Percentiles rank a stretch among this genome's conserved stretches.
Conservation (phyloP, 2,113 vertebrate species). For the Petaurus breviceps region DNA sequence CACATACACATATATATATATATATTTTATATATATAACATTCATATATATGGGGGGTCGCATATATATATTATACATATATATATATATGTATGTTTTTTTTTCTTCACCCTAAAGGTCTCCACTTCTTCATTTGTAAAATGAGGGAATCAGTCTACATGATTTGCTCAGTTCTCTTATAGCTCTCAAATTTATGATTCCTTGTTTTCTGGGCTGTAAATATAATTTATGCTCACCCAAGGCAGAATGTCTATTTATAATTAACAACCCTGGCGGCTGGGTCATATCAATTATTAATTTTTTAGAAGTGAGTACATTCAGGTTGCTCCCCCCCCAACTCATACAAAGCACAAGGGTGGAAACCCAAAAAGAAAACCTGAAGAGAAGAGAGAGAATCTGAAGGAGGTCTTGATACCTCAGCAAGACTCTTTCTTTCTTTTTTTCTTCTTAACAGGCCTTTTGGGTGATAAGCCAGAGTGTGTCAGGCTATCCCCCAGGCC, state of each 20-base stretch:
- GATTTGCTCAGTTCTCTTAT: neutral
- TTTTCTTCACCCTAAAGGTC: neutral
- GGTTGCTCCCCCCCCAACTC: slow-evolving; percentile 56
- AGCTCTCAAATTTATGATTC: neutral
- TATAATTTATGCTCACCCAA: slow-evolving; percentile 65
- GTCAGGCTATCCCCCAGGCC: neutral
- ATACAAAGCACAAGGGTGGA: neutral
- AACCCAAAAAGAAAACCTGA: neutral
- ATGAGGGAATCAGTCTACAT: neutral
- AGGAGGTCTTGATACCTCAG: neutral
- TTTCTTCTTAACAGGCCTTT: neutral
- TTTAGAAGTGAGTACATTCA: neutral
- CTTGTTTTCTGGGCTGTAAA: slow-evolving; percentile 43
- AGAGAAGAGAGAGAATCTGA: neutral
- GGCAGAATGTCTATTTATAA: slow-evolving; percentile 77
- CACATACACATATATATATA: too few species aligned
- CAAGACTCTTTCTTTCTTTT: neutral
- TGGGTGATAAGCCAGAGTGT: neutral
- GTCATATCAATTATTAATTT: slow-evolving; percentile 69
- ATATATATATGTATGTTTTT: too few species aligned
- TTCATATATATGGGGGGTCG: too few species aligned
- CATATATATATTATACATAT: too few species aligned
- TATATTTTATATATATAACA: too few species aligned
- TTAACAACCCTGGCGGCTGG: slow-evolving; percentile 60
- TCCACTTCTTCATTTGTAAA: neutral